Conservation (phyloP, 53 echinoderm and acorn worm species). For the Henricia sp. region DNA sequence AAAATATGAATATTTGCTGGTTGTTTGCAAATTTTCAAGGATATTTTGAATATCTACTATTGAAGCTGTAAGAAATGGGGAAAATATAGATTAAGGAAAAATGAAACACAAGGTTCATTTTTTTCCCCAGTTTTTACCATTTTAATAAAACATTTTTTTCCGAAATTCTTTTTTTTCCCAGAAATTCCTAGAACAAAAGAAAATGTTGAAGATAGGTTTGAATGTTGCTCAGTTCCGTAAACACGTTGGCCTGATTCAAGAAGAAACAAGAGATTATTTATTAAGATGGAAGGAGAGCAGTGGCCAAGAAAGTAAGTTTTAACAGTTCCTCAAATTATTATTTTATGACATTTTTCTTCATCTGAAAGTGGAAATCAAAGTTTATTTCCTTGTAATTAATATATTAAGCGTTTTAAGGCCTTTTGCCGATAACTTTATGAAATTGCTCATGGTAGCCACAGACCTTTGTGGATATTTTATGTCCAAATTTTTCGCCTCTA, state of each 20-base stretch:
- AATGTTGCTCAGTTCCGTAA: constrained; percentile 79
- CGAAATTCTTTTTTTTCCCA: not conserved
- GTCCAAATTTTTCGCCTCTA: too few relatives aligned
- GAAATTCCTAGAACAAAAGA: constrained; percentile 61
- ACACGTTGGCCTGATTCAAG: constrained; percentile 71
- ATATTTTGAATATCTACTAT: not conserved
- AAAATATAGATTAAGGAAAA: too few relatives aligned
- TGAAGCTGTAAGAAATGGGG: too few relatives aligned
- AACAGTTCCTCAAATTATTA: too few relatives aligned
- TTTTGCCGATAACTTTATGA: too few relatives aligned
- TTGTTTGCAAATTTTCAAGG: constrained; percentile 5
- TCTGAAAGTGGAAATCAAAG: too few relatives aligned
- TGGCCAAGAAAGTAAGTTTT: constrained; percentile 75
- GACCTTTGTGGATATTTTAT: too few relatives aligned
- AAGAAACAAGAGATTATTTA: constrained; percentile 74
- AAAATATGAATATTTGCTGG: not conserved
- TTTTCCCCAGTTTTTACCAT: too few relatives aligned
- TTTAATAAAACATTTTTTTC: not conserved
- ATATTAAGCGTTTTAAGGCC: too few relatives aligned
- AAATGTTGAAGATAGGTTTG: constrained; percentile 73
- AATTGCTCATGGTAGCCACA: too few relatives aligned
- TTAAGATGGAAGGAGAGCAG: constrained; percentile 74
- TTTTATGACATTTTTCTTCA: too few relatives aligned
- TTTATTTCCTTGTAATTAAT: too few relatives aligned
- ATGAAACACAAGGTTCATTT: not conserved